phyloP scores from a whole-genome alignment of 2,113 vertebrate species.

The Poeciliopsis turrubarensis region DNA sequence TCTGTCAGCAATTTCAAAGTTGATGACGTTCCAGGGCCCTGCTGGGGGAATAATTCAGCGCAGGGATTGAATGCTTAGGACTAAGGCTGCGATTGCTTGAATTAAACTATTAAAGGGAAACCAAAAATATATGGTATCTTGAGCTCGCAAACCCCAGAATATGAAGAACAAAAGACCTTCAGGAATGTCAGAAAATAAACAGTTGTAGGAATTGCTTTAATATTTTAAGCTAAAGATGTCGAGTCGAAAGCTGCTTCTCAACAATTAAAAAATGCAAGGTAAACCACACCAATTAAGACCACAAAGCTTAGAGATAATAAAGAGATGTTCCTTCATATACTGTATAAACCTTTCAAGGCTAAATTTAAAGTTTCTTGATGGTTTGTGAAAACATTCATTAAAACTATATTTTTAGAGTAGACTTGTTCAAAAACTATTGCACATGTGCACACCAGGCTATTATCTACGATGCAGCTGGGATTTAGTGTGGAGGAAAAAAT shows the following conservation, averaged over 20 bases:
- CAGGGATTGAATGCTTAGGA: constrained; percentile 55
- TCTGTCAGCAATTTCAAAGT: constrained; percentile 73
- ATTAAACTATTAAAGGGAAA: constrained; percentile 40
- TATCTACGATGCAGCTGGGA: background rate
- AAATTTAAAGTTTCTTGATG: background rate
- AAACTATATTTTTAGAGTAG: background rate
- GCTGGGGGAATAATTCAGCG: constrained; percentile 59
- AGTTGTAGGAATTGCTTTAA: constrained; percentile 25
- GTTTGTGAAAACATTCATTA: background rate
- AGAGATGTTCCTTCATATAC: background rate
- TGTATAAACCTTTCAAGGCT: background rate
- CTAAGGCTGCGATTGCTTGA: constrained; percentile 51
- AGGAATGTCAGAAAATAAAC: constrained; percentile 24
- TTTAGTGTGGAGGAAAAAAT: background rate
- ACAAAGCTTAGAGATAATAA: background rate
- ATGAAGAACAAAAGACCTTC: background rate
- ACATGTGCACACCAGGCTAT: background rate
- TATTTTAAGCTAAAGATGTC: constrained; percentile 25
- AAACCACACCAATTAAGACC: background rate
- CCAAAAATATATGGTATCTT: constrained; percentile 31
- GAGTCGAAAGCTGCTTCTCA: constrained; percentile 3
- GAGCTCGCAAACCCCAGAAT: constrained; percentile 4
- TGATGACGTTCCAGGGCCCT: constrained; percentile 65
- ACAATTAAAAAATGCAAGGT: background rate
- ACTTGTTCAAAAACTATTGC: background rate